Percentiles rank a stretch among this genome's conserved stretches.
Conservation (phyloP, 2,113 vertebrate genomes). For the Phocoena sinus region DNA sequence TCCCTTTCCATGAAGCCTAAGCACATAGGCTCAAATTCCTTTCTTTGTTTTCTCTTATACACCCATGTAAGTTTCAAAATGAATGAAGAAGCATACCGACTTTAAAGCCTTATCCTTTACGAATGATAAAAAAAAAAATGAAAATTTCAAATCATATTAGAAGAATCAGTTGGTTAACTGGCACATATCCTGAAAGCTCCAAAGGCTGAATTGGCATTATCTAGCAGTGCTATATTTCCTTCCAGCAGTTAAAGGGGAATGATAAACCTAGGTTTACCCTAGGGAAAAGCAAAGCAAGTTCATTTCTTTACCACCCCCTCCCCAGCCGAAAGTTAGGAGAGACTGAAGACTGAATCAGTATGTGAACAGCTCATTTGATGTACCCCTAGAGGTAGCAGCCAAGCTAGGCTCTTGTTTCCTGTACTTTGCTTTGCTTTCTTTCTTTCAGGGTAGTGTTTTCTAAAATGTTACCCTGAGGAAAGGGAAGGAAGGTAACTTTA, state of each 20-base stretch:
- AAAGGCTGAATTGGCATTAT: neutral
- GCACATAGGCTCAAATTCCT: conserved; percentile 10
- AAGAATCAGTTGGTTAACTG: neutral
- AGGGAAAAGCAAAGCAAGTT: neutral
- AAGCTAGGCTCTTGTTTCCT: neutral
- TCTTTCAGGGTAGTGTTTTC: neutral
- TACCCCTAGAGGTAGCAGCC: neutral
- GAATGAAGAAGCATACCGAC: conserved; percentile 63
- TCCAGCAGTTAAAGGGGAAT: neutral
- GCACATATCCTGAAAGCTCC: neutral
- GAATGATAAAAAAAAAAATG: neutral
- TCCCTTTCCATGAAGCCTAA: conserved; percentile 27
- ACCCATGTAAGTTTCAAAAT: conserved; percentile 70
- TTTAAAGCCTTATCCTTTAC: conserved; percentile 57
- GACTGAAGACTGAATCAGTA: neutral
- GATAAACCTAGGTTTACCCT: neutral
- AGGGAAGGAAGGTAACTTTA: neutral
- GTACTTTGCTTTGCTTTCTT: neutral
- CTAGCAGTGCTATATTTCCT: neutral
- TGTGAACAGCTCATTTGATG: neutral
- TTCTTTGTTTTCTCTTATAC: conserved; percentile 40
- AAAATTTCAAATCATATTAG: neutral
- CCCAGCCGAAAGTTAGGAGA: neutral
- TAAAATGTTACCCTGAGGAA: neutral
- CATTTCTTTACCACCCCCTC: neutral